Evolutionary conservation across 2,888 invertebrate genomes (phyloP).

Genomic region (Megalurothrips usitatus): DNA sequence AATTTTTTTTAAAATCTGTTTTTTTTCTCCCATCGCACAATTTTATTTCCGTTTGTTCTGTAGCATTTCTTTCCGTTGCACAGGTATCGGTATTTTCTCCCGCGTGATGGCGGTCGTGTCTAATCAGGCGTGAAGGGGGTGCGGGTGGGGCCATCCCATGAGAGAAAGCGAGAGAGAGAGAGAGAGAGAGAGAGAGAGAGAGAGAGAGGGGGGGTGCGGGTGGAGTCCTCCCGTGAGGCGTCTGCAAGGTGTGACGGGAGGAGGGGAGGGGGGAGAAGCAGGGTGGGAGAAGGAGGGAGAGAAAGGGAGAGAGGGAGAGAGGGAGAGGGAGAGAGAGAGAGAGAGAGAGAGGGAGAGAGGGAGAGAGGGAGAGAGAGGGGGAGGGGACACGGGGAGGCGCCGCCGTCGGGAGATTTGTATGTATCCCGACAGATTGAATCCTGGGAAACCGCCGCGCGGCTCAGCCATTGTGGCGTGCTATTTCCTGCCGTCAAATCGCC

Average conservation of each 20-base stretch:
- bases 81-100: no score
- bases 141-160: no score
- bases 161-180: background rate
- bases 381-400: background rate
- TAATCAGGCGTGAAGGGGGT: no score
- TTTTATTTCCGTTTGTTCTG: no score
- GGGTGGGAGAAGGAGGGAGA: background rate
- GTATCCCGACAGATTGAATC: constrained; percentile 5
- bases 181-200: background rate
- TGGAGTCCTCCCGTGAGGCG: no score
- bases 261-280: no score
- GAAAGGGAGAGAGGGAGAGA: background rate
- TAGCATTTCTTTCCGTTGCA: no score
- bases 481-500: background rate
- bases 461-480: background rate
- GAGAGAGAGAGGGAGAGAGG: background rate
- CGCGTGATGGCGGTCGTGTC: no score
- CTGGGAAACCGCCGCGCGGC: background rate
- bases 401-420: background rate
- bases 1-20: no score
- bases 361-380: background rate
- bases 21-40: no score
- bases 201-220: no score
- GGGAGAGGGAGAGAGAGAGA: background rate
- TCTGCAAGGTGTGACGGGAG: no score